Conservation (phyloP, 2,113 vertebrate genomes). For the Alexandromys fortis region DNA sequence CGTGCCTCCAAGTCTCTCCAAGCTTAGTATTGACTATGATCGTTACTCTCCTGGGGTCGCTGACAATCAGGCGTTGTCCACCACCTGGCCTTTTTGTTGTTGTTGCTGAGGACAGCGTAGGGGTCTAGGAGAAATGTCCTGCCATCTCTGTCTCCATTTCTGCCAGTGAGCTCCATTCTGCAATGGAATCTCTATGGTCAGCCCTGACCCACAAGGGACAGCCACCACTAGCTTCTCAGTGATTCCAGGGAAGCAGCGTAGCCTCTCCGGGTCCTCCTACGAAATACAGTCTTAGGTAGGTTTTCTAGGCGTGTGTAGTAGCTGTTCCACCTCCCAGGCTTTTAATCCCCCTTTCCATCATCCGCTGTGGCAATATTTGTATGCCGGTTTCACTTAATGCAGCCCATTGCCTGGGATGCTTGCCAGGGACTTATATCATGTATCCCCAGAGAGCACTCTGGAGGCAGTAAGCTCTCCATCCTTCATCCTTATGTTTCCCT, state of each 20-base stretch:
- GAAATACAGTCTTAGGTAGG: background rate
- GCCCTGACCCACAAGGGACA: background rate
- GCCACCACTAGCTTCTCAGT: background rate
- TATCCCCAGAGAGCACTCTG: background rate
- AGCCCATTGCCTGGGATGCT: background rate
- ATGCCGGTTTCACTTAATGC: slow-evolving; percentile 44
- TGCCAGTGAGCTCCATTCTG: background rate
- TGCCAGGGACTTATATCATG: slow-evolving; percentile 30
- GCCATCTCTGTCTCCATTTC: background rate
- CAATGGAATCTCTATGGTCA: background rate
- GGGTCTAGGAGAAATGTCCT: background rate
- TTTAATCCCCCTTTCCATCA: background rate
- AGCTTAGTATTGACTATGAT: background rate
- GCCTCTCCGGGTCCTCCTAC: background rate
- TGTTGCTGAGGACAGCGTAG: background rate
- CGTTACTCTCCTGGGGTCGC: background rate
- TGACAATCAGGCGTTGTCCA: background rate
- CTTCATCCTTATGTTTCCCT: background rate
- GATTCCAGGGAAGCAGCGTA: background rate
- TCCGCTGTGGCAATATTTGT: background rate
- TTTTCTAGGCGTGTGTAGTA: background rate
- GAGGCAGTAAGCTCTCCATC: background rate
- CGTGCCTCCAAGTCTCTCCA: background rate
- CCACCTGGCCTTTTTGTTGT: background rate
- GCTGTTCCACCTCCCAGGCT: background rate